Evolutionary conservation across 30 jellyfish, hydroid and myxozoan species (phyloP).

Genomic region (Cassiopea xamachana): DNA sequence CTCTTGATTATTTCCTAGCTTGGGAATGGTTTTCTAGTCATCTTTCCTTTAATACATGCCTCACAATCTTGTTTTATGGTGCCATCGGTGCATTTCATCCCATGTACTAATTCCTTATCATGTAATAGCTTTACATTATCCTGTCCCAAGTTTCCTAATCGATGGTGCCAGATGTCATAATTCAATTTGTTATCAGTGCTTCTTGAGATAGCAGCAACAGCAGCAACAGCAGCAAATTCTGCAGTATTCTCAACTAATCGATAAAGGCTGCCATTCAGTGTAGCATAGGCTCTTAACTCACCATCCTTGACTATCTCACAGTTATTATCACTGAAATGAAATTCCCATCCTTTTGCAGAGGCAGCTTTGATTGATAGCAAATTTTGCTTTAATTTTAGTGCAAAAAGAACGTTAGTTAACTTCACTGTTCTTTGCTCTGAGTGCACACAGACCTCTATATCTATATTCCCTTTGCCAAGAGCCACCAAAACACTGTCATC

Average conservation of each 20-base stretch:
- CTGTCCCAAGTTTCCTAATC: slow-evolving; percentile 60
- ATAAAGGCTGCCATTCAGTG: not conserved
- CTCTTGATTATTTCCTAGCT: too few relatives aligned
- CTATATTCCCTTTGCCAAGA: not conserved
- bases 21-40: too few relatives aligned
- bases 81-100: not conserved
- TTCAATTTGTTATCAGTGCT: not conserved
- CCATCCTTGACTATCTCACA: not conserved
- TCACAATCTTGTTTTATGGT: not conserved
- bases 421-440: not conserved
- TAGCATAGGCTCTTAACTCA: not conserved
- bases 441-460: not conserved
- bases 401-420: too few relatives aligned
- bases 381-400: too few relatives aligned
- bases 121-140: not conserved
- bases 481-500: not conserved
- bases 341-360: too few relatives aligned
- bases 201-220: slow-evolving; percentile 10
- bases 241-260: not conserved
- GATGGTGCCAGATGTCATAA: slow-evolving; percentile 45
- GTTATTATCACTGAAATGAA: not conserved
- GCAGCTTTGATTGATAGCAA: too few relatives aligned
- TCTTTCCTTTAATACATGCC: not conserved
- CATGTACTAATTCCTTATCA: slow-evolving; percentile 22
- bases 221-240: slow-evolving; percentile 29